phyloP scores from a whole-genome alignment of 2,888 invertebrate genomes.

The Exocentrus adspersus region DNA sequence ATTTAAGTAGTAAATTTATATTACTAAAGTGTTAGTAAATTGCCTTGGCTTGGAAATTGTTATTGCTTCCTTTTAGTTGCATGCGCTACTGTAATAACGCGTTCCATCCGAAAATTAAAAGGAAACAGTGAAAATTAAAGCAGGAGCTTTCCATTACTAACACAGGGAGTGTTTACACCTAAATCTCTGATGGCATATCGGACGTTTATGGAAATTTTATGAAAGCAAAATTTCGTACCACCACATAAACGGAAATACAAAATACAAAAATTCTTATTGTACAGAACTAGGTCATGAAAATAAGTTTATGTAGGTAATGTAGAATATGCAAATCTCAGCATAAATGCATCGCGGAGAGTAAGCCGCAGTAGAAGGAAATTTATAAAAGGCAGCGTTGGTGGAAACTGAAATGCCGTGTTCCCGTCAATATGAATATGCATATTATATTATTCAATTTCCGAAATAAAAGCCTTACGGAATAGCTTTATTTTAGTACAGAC shows the following conservation, averaged over 20 bases:
- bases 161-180: not conserved
- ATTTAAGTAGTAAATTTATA: too few relatives aligned
- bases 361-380: not conserved
- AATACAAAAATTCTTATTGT: not conserved
- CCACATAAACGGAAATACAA: not conserved
- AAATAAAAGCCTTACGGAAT: too few relatives aligned
- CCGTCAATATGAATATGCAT: not conserved
- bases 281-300: not conserved
- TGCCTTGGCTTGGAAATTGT: too few relatives aligned
- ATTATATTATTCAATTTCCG: not conserved
- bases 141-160: too few relatives aligned
- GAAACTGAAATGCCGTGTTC: not conserved
- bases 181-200: not conserved
- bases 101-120: not conserved
- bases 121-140: not conserved
- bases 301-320: not conserved
- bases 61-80: not conserved
- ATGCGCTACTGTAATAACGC: not conserved
- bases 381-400: not conserved
- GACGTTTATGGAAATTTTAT: constrained; percentile 1
- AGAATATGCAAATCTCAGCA: not conserved
- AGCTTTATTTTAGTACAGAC: too few relatives aligned
- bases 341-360: not conserved
- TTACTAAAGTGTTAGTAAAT: too few relatives aligned
- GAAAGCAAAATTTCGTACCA: not conserved